Base-by-base conservation (phyloP, 1,140 invertebrate genomes). In the Globodera rostochiensis region DNA sequence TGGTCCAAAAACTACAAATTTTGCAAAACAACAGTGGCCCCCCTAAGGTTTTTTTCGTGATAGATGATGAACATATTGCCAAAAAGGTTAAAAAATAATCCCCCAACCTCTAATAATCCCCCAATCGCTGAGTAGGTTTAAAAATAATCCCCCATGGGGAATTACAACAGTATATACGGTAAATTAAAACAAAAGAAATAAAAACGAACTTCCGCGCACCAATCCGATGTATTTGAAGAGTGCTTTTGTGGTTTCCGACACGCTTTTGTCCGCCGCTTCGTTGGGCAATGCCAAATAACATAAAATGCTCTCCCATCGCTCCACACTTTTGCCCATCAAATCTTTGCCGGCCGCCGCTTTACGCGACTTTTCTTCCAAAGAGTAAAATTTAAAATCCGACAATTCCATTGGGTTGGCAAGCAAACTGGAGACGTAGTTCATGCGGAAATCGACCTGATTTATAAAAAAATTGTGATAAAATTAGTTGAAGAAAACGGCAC, bases 211-310 rank as follows among this genome's bases (percentile, higher is more conserved):
- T 81, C 71, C 46, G 74, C 67, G 83, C 60, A 66, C 79, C 50
- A 85, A 84, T 19, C 85, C 84, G 66, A 87, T 80, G 69, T 83
- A 73, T 45, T 85, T 47, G 69, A 85, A 85, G 50, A 85, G 85
- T 19, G 80, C 66, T 13, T 71, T 47, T 67, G 84, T 85, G 15
- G 66, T 66, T n/a, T 49, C 73, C n/a, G 83, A 81, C 15, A 85
- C 84, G 45, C 70, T 74, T 66, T 86, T 79, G 15, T 64, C 67
- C 19, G 75, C 47, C 19, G 80, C 53, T 46, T 86, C 85, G 60
- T 46, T 75, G 19, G 84, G 84, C 47, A 86, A 60, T n/a, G 85
- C 84, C 66, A 85, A 78, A 84, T 85, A 85, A n/a, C 83, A 78
- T 9, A 85, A 46, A 46, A 85, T 73, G 57, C 79, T 84, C 75